Conservation (phyloP, 2,888 invertebrate genomes). For the Thalpophila matura region DNA sequence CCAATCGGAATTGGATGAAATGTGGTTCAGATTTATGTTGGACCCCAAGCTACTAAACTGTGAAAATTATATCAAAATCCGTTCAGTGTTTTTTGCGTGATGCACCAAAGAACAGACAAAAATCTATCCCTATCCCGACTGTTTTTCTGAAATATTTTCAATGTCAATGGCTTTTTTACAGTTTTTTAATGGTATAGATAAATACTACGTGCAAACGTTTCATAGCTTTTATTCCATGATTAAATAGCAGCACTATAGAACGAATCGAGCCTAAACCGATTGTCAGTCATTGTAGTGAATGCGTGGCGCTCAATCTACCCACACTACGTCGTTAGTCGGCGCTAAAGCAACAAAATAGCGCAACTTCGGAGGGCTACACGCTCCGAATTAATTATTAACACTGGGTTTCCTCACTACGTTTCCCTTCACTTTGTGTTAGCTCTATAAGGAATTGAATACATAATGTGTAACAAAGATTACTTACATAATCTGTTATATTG, state of each 20-base stretch:
- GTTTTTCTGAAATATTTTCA: too few species aligned
- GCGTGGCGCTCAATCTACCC: slow-evolving; percentile 45
- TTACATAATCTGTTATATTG: slow-evolving; percentile 30
- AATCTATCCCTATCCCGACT: too few species aligned
- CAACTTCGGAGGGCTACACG: slow-evolving; percentile 48
- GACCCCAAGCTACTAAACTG: too few species aligned
- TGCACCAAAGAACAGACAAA: too few species aligned
- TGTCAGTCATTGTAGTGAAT: slow-evolving; percentile 39
- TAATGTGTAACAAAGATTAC: slow-evolving; percentile 44
- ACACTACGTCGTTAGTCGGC: slow-evolving; percentile 41
- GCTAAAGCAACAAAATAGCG: slow-evolving; percentile 54
- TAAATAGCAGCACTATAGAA: background rate
- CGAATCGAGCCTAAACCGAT: slow-evolving; percentile 35
- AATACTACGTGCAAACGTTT: too few species aligned
- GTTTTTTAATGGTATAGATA: too few species aligned
- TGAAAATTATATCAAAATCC: too few species aligned
- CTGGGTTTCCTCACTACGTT: slow-evolving; percentile 54
- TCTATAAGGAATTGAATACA: slow-evolving; percentile 50
- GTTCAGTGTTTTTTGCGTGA: too few species aligned
- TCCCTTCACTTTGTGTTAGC: slow-evolving; percentile 53
- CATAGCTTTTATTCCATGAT: slow-evolving; percentile 1
- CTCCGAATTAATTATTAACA: slow-evolving; percentile 58
- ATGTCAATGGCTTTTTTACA: too few species aligned
- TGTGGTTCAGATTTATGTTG: too few species aligned
- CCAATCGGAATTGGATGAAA: too few species aligned